Evolutionary conservation across 92 coral and sea anemone species (phyloP).

Genomic region (Epizoanthus illoricatus): DNA sequence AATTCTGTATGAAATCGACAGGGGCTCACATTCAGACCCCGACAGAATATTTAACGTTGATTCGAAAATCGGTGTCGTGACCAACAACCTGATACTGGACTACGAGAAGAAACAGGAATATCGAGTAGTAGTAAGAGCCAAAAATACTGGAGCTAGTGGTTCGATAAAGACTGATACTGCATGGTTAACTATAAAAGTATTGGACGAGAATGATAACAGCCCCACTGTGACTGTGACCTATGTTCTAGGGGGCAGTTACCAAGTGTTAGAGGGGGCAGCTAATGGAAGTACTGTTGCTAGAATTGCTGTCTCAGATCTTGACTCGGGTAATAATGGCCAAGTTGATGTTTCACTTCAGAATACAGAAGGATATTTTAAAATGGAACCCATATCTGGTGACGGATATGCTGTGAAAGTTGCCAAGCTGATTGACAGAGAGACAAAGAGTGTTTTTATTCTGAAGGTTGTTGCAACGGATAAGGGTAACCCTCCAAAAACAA

Average conservation of each 20-base stretch:
- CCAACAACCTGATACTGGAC: constrained; percentile 55
- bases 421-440: constrained; percentile 77
- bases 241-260: constrained; percentile 60
- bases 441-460: constrained; percentile 36
- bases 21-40: constrained; percentile 61
- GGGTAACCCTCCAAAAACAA: constrained; percentile 69
- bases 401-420: constrained; percentile 76
- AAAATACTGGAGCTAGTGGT: constrained; percentile 51
- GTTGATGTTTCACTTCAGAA: constrained; percentile 82
- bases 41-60: constrained; percentile 55
- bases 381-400: constrained; percentile 45
- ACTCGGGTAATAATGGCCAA: constrained; percentile 82
- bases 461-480: constrained; percentile 75
- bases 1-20: constrained; percentile 69
- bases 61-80: constrained; percentile 63
- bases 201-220: constrained; percentile 82
- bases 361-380: constrained; percentile 66
- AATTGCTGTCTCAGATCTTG: constrained; percentile 75
- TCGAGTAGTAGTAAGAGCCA: constrained; percentile 71
- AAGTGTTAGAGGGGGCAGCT: constrained; percentile 72
- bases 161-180: constrained; percentile 37
- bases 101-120: constrained; percentile 62
- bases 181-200: constrained; percentile 57
- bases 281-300: constrained; percentile 74
- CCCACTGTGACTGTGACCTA: constrained; percentile 64